These are phyloP conservation scores for Drepanosiphum platanoidis DNA, from an alignment of 2,888 invertebrate species.

Conservation along the genomic window DNA sequence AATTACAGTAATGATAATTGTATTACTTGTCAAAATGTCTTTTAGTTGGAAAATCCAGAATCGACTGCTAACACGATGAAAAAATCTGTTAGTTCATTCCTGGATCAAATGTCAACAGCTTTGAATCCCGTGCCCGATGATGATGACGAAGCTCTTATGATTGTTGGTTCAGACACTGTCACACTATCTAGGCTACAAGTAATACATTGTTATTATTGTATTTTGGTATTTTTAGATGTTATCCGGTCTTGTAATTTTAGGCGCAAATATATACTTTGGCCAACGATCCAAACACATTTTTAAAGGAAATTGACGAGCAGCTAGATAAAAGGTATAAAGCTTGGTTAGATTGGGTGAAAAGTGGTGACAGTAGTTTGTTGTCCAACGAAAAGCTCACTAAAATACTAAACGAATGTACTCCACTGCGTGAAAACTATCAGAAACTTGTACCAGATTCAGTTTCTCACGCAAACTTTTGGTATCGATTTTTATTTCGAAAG, in stretches of 20 bases:
- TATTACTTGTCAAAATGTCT: conserved; percentile 62
- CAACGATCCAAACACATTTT: conserved; percentile 78
- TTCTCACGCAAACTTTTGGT: conserved; percentile 82
- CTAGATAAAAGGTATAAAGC: conserved; percentile 71
- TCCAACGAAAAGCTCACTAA: conserved; percentile 73
- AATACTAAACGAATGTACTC: conserved; percentile 72
- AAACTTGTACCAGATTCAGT: conserved; percentile 78
- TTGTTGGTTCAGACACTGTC: conserved; percentile 76
- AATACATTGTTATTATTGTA: not conserved
- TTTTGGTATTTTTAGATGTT: not conserved
- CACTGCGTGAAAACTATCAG: conserved; percentile 73
- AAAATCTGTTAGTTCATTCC: conserved; percentile 77
- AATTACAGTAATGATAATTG: too few species aligned
- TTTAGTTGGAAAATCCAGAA: conserved; percentile 76
- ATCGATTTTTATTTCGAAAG: conserved; percentile 83
- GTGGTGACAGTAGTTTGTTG: conserved; percentile 67
- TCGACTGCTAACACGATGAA: conserved; percentile 79
- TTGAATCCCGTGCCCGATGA: conserved; percentile 76
- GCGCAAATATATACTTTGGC: conserved; percentile 78
- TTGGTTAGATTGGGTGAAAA: conserved; percentile 72
- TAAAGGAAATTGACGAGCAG: conserved; percentile 74
- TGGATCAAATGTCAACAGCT: conserved; percentile 78
- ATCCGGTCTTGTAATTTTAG: conserved; percentile 67
- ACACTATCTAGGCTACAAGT: conserved; percentile 73
- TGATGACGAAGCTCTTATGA: conserved; percentile 77